These are phyloP conservation scores for Murina feae DNA, from an alignment of 2,113 vertebrate species.

Conservation along the genomic window DNA sequence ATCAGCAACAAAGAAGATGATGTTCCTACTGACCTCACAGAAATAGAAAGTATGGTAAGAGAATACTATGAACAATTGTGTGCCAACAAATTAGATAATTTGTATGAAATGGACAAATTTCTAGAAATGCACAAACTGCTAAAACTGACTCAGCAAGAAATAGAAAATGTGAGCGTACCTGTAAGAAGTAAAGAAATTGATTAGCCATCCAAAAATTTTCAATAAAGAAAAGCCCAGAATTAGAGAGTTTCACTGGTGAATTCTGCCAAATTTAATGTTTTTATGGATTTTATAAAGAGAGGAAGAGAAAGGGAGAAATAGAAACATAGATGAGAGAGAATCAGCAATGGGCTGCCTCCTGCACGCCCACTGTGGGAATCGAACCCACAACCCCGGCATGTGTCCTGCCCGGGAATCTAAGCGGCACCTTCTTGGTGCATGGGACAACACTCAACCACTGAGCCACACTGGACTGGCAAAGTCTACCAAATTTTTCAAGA, in stretches of 20 bases:
- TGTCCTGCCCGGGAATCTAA: too few species aligned
- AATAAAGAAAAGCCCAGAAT: background rate
- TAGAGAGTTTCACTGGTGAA: background rate
- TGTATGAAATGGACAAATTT: background rate
- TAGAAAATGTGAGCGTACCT: background rate
- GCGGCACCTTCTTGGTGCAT: too few species aligned
- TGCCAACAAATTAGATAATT: background rate
- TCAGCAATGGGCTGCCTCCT: too few species aligned
- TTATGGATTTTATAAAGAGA: too few species aligned
- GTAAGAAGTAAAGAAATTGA: background rate
- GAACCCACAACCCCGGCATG: too few species aligned
- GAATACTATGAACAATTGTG: background rate
- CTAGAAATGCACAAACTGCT: background rate
- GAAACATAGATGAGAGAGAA: too few species aligned
- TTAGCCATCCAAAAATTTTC: background rate
- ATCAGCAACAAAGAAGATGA: background rate
- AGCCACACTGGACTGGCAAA: too few species aligned
- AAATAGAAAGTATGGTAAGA: background rate
- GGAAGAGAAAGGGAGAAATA: too few species aligned
- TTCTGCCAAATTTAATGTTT: background rate
- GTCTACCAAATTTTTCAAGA: background rate
- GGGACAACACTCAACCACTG: too few species aligned
- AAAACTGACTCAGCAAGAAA: background rate
- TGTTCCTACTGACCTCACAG: background rate
- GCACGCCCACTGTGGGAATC: too few species aligned